A percentile compares a stretch with the other conserved stretches of the same genome.
These are phyloP conservation scores for Zenarchopterus dispar DNA, from an alignment of 2,797 vertebrate genomes.

Conservation along the genomic window DNA sequence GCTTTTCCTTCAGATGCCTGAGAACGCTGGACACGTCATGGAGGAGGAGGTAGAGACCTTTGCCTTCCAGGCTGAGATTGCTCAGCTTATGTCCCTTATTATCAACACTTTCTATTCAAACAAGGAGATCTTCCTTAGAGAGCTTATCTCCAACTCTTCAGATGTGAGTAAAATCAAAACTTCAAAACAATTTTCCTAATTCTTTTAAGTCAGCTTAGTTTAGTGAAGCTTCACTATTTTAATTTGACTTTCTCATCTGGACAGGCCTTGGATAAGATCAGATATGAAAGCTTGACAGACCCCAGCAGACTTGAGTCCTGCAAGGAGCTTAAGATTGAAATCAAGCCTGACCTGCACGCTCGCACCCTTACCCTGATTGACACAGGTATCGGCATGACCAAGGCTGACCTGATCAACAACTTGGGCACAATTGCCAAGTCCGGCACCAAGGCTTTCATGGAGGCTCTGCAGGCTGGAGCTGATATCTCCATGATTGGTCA, in stretches of 20 bases:
- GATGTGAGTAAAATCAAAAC: slow-evolving; percentile 68
- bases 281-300: slow-evolving; percentile 79
- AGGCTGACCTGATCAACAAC: slow-evolving; percentile 85
- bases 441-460: slow-evolving; percentile 83
- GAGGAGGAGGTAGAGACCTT: slow-evolving; percentile 79
- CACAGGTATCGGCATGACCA: slow-evolving; percentile 84
- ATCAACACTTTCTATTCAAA: slow-evolving; percentile 84
- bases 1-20: slow-evolving; percentile 71
- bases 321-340: slow-evolving; percentile 76
- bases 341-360: slow-evolving; percentile 69
- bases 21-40: slow-evolving; percentile 63
- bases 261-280: slow-evolving; percentile 81
- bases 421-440: slow-evolving; percentile 84
- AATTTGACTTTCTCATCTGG: slow-evolving; percentile 8
- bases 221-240: not conserved
- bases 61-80: slow-evolving; percentile 83
- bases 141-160: slow-evolving; percentile 81
- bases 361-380: slow-evolving; percentile 73
- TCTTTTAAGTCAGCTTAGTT: too few relatives aligned
- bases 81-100: slow-evolving; percentile 84
- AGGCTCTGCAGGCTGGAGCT: slow-evolving; percentile 82
- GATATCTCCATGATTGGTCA: slow-evolving; percentile 85
- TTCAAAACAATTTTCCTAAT: not conserved
- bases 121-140: slow-evolving; percentile 82
- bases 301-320: slow-evolving; percentile 78